Base-by-base conservation (phyloP, 2,888 invertebrate species). In the Chalcosyrphus nemorum region DNA sequence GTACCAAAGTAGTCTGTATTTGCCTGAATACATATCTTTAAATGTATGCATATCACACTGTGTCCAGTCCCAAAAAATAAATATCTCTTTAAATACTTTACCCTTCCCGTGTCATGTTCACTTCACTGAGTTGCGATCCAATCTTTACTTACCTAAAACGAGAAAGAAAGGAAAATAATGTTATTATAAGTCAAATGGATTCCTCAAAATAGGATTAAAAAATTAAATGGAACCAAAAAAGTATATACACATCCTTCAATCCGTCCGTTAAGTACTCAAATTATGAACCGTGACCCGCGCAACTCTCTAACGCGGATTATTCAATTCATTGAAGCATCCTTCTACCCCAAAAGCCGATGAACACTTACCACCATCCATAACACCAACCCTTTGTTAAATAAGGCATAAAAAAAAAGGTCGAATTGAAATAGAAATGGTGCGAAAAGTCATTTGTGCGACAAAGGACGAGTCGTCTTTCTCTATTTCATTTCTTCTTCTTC, bases 351-450 rank as follows among this genome's bases (percentile, higher is more conserved):
- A n/a, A n/a, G n/a, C n/a, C n/a, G n/a, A n/a, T n/a, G n/a, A n/a
- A n/a, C n/a, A n/a, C n/a, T n/a, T n/a, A 29, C 19, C 38, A 5
- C n/a, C 35, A 47, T 13, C 54, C 47, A 63, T 41, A 24, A 27
- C 13, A 61, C 24, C 56, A 78, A 80, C 74, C 84, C 84, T 80
- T 74, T 80, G 84, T 75, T 78, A 80, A 84, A 84, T 84, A 80
- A 84, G 84, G 70, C 84, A 84, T 84, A 84, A 59, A 80, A 57
- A 72, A 74, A 84, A 80, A 54, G 80, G 78, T 74, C 78, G 65
- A 80, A 84, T 80, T 84, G 80, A 84, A 84, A 84, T 80, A 78
- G 74, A 80, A 80, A 75, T 80, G 84, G 80, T 78, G 84, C 74
- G 84, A 80, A 80, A 75, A 80, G 80, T 84, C 75, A 84, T 84